Evolutionary conservation across 2,888 invertebrate genomes (phyloP).

Genomic region (Drosophila longiperda): DNA sequence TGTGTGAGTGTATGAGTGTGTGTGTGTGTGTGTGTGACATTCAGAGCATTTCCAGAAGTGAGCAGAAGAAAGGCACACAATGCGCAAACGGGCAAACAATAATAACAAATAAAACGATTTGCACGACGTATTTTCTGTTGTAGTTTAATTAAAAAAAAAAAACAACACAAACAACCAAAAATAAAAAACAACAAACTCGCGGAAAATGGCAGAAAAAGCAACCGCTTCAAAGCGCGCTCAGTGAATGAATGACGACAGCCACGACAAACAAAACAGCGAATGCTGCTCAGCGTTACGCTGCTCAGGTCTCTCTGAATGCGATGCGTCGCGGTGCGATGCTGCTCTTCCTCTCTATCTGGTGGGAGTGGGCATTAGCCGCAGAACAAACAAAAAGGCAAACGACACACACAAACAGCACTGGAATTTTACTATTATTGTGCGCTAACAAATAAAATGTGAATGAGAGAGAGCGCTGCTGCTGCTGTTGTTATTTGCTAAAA

Average conservation of each 20-base stretch:
- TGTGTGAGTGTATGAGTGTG: slow-evolving; percentile 11
- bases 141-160: slow-evolving; percentile 63
- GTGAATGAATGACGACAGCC: slow-evolving; percentile 60
- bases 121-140: slow-evolving; percentile 46
- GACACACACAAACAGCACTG: slow-evolving; percentile 31
- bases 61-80: slow-evolving; percentile 38
- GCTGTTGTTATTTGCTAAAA: slow-evolving; percentile 56
- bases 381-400: slow-evolving; percentile 32
- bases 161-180: slow-evolving; percentile 21
- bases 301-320: background rate
- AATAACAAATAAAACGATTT: slow-evolving; percentile 55
- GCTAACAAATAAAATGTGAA: slow-evolving; percentile 19
- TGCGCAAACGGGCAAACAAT: slow-evolving; percentile 47
- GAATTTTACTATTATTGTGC: slow-evolving; percentile 73
- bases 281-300: slow-evolving; percentile 4
- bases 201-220: slow-evolving; percentile 26
- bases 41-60: slow-evolving; percentile 50
- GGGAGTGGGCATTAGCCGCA: slow-evolving; percentile 40
- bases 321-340: slow-evolving; percentile 33
- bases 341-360: slow-evolving; percentile 34
- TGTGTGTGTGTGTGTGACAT: slow-evolving; percentile 31
- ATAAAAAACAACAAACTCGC: slow-evolving; percentile 26
- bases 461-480: background rate
- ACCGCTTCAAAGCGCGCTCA: slow-evolving; percentile 60
- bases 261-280: slow-evolving; percentile 21